Evolutionary conservation across 2,888 invertebrate genomes (phyloP).

Genomic region (Cecidostiba fungosa): DNA sequence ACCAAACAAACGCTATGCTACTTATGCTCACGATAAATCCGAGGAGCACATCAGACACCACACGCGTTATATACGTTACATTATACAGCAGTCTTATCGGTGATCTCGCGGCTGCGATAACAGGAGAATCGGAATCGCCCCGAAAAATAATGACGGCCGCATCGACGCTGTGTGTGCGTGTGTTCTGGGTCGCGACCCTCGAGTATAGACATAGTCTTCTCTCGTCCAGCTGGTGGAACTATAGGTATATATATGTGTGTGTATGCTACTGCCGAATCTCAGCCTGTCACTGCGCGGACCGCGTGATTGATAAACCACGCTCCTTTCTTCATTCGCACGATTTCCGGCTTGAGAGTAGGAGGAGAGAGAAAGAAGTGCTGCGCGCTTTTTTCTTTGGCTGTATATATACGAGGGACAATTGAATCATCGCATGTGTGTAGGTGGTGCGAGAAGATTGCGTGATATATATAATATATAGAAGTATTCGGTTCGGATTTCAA

Average conservation of each 20-base stretch:
- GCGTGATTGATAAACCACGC: slow-evolving; percentile 75
- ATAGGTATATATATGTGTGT: slow-evolving; percentile 59
- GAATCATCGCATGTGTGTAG: slow-evolving; percentile 42
- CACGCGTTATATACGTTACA: slow-evolving; percentile 23
- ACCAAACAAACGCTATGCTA: background rate
- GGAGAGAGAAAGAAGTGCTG: background rate
- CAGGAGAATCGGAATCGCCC: slow-evolving; percentile 69
- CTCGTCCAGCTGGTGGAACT: slow-evolving; percentile 64
- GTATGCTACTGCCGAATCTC: slow-evolving; percentile 75
- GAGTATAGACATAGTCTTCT: slow-evolving; percentile 37
- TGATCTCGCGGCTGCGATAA: slow-evolving; percentile 70
- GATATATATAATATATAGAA: background rate
- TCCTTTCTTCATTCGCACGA: slow-evolving; percentile 69
- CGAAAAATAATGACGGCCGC: slow-evolving; percentile 73
- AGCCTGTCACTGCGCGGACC: slow-evolving; percentile 72
- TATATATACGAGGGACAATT: slow-evolving; percentile 42
- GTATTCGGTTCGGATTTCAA: background rate
- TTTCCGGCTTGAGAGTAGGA: slow-evolving; percentile 32
- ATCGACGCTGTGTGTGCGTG: slow-evolving; percentile 21
- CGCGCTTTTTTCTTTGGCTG: background rate
- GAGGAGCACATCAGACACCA: background rate
- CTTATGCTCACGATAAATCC: slow-evolving; percentile 33
- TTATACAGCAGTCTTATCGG: slow-evolving; percentile 60
- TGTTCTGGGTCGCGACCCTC: slow-evolving; percentile 39
- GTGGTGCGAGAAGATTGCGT: background rate